A percentile compares a stretch with the other conserved stretches of the same genome.
phyloP scores from a whole-genome alignment of 2,888 invertebrate species.

The Ypsolopha scabrella region DNA sequence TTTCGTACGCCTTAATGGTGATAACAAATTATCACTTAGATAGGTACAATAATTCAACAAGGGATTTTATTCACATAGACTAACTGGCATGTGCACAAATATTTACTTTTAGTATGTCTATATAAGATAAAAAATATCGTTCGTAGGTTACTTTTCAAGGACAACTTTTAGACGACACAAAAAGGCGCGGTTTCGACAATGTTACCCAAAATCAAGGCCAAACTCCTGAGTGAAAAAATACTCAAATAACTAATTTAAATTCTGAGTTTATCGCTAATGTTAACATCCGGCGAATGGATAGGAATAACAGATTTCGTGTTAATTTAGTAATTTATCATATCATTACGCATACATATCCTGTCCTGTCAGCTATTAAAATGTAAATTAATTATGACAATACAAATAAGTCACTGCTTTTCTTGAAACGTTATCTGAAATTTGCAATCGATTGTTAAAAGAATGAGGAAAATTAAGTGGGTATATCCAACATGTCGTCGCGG shows the following conservation, averaged over 20 bases:
- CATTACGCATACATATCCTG: conserved; percentile 35
- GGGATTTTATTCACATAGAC: too few species aligned
- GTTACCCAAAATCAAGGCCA: conserved; percentile 16
- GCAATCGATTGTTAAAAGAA: neutral
- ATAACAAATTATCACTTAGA: too few species aligned
- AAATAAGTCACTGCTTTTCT: conserved; percentile 10
- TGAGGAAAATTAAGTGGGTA: neutral
- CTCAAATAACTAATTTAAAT: conserved; percentile 21
- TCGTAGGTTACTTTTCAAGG: conserved; percentile 32
- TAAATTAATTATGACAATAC: conserved; percentile 16
- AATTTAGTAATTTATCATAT: conserved; percentile 30
- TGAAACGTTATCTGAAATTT: neutral
- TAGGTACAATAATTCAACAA: too few species aligned
- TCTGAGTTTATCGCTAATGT: conserved; percentile 25
- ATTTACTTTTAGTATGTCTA: conserved; percentile 30
- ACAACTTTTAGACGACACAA: conserved; percentile 11
- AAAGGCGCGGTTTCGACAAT: neutral
- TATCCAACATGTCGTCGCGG: too few species aligned
- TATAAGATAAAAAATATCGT: conserved; percentile 38
- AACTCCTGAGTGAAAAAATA: conserved; percentile 10
- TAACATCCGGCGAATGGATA: conserved; percentile 31
- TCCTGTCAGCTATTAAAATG: conserved; percentile 37
- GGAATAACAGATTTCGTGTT: conserved; percentile 24
- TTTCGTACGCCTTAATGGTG: too few species aligned
- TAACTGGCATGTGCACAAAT: conserved; percentile 32